These are phyloP conservation scores for Heterotilapia buettikoferi DNA, from an alignment of 2,113 vertebrate species.

Conservation along the genomic window DNA sequence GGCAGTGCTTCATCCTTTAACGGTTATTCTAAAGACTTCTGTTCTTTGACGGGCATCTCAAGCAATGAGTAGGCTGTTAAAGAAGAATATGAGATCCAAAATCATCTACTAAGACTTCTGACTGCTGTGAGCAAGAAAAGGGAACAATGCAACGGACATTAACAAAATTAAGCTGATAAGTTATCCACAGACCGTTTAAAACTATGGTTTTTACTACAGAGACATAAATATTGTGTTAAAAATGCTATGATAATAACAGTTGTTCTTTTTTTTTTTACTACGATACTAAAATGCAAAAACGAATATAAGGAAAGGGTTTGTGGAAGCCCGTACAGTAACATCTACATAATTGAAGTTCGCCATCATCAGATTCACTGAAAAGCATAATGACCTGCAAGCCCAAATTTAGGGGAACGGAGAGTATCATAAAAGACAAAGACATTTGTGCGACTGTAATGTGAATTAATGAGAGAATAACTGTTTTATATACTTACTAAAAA, in stretches of 20 bases:
- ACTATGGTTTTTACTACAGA: background rate
- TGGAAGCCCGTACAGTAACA: background rate
- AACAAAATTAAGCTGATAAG: background rate
- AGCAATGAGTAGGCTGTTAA: background rate
- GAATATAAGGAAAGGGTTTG: background rate
- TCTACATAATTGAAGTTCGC: background rate
- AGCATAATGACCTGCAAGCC: background rate
- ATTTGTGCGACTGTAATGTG: background rate
- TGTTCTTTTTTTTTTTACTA: background rate
- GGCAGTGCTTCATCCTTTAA: background rate
- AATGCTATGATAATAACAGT: background rate
- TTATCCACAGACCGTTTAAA: background rate
- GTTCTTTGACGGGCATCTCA: background rate
- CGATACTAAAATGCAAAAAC: background rate
- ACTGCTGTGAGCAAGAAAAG: background rate
- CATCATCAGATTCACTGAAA: background rate
- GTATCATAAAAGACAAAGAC: background rate
- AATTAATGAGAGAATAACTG: background rate
- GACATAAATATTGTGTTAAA: background rate
- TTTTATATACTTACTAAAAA: background rate
- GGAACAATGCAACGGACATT: background rate
- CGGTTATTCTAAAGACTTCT: accelerated
- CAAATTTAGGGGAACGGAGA: background rate
- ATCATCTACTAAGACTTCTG: background rate
- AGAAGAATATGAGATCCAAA: background rate